phyloP scores from a whole-genome alignment of 2,113 vertebrate genomes.

The Aythya baeri region DNA sequence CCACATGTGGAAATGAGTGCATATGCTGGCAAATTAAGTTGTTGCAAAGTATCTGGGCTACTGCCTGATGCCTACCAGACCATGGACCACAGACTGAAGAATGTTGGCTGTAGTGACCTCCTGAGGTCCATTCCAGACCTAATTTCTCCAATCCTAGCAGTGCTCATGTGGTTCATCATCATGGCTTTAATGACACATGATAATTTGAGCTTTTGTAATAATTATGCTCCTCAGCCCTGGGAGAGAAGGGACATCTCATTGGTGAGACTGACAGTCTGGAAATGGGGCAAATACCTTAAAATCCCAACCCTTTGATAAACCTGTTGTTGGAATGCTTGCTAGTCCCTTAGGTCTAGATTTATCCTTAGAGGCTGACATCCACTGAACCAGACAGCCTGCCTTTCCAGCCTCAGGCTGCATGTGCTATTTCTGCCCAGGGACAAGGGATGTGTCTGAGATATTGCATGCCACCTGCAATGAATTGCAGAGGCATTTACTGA shows the following conservation, averaged over 20 bases:
- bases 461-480: neutral
- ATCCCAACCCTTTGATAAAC: neutral
- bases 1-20: constrained; percentile 30
- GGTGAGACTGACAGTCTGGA: neutral
- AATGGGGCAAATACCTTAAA: neutral
- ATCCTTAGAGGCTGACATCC: neutral
- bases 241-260: neutral
- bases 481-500: neutral
- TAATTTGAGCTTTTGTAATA: constrained; percentile 19
- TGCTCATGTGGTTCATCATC: neutral
- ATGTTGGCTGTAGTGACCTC: constrained; percentile 16
- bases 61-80: constrained; percentile 38
- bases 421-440: neutral
- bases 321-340: neutral
- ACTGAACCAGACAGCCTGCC: neutral
- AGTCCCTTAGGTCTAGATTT: neutral
- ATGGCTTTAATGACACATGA: neutral
- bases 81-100: constrained; percentile 38
- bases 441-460: neutral
- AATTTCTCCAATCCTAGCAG: constrained; percentile 4
- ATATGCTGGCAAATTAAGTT: constrained; percentile 26
- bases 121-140: constrained; percentile 5
- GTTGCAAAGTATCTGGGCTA: constrained; percentile 20
- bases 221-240: neutral
- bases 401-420: neutral